Evolutionary conservation across 2,888 invertebrate genomes (phyloP).

Genomic region (Lepidocyrtoides sp.): DNA sequence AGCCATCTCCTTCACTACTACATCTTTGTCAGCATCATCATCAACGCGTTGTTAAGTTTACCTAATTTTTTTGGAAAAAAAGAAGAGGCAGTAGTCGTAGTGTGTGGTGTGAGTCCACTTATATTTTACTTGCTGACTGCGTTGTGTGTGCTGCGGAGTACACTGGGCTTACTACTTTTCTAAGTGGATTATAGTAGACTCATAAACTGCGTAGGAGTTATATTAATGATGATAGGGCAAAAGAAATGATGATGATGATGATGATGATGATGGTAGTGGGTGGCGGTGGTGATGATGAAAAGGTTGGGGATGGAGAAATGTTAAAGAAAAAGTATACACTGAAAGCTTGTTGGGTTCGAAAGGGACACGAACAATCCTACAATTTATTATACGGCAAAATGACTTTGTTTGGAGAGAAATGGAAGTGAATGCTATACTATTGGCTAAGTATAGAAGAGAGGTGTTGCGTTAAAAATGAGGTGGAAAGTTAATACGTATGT

Average conservation of each 20-base stretch:
- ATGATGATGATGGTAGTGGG: no score
- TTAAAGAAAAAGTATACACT: background rate
- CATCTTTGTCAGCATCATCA: no score
- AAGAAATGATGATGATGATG: constrained; percentile 12
- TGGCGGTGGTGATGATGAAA: constrained; percentile 42
- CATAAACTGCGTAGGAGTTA: background rate
- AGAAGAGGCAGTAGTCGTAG: background rate
- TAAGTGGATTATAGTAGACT: constrained; percentile 24
- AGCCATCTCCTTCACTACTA: background rate
- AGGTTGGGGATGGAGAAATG: constrained; percentile 1
- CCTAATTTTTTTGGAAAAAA: background rate
- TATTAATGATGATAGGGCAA: constrained; percentile 16
- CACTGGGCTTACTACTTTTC: background rate
- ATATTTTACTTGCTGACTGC: background rate
- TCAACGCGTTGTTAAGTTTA: background rate
- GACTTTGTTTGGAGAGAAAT: constrained; percentile 5
- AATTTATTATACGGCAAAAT: constrained; percentile 57
- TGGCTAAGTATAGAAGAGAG: no score
- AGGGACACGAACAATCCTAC: constrained; percentile 50
- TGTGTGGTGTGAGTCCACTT: background rate
- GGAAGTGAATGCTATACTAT: no score
- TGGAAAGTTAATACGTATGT: no score
- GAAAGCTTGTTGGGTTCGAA: background rate
- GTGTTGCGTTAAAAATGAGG: no score
- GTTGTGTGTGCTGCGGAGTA: no score